Evolutionary conservation across 2,797 vertebrate genomes (phyloP).

Genomic region (Petrocephalus schoutedeni): DNA sequence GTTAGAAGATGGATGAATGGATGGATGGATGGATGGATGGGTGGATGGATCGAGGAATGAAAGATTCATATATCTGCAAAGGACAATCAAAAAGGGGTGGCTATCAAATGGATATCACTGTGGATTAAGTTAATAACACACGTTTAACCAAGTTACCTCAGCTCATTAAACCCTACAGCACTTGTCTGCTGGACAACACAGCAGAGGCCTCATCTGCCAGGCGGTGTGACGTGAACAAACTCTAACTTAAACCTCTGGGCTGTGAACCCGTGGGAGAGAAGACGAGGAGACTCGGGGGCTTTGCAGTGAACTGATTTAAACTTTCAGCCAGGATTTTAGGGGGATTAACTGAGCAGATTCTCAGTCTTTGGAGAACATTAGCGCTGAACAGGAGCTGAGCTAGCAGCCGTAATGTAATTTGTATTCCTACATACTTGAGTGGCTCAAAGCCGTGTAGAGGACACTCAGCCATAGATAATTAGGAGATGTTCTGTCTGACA

Average conservation of each 20-base stretch:
- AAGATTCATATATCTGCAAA: background rate
- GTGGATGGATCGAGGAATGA: no score
- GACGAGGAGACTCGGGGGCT: background rate
- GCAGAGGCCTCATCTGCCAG: slow-evolving; percentile 33
- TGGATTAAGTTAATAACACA: background rate
- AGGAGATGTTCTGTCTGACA: slow-evolving; percentile 1
- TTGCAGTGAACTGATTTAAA: background rate
- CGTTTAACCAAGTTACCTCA: background rate
- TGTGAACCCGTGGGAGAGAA: background rate
- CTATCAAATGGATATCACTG: background rate
- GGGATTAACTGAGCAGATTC: background rate
- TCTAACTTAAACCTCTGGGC: background rate
- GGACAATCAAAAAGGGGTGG: no score
- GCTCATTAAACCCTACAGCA: background rate
- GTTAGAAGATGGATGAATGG: background rate
- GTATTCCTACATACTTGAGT: background rate
- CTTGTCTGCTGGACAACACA: slow-evolving; percentile 11
- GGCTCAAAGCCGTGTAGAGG: background rate
- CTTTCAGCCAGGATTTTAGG: background rate
- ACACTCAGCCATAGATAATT: background rate
- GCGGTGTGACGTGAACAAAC: slow-evolving; percentile 28
- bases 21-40: background rate
- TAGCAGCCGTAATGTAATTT: slow-evolving; percentile 10
- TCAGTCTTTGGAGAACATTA: slow-evolving; percentile 7
- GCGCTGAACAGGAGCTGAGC: slow-evolving; percentile 1